These are phyloP conservation scores for Melipona quadrifasciata DNA, from an alignment of 1,140 invertebrate genomes.

Conservation along the genomic window DNA sequence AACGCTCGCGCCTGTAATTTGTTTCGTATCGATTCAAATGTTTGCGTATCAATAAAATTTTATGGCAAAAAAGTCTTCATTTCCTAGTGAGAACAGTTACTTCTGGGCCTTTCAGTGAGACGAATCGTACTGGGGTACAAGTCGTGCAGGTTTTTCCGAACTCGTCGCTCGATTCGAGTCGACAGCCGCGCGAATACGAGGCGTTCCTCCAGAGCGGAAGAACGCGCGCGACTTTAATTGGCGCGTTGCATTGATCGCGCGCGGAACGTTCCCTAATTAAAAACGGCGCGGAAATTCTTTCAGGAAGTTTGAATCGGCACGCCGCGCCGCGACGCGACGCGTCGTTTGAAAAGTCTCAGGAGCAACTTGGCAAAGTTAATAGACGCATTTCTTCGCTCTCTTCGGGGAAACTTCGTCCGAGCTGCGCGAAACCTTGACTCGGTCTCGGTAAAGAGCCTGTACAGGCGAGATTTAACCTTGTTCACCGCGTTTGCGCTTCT, in stretches of 20 bases:
- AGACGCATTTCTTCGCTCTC: conserved; percentile 7
- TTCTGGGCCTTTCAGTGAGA: no score
- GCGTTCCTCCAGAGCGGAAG: not conserved
- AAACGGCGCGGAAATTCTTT: conserved; percentile 11
- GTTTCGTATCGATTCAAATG: no score
- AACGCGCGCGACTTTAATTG: conserved; percentile 1
- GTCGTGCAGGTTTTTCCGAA: no score
- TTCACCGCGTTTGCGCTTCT: conserved; percentile 13
- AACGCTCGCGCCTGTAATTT: no score
- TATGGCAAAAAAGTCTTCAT: no score
- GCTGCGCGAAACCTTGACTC: conserved; percentile 7
- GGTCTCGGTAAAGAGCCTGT: not conserved
- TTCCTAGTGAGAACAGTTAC: no score
- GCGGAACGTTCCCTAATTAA: conserved; percentile 3
- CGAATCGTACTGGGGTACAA: no score
- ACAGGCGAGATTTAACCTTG: conserved; percentile 17
- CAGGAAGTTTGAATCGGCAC: not conserved
- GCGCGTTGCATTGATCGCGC: not conserved
- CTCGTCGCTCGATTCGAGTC: not conserved
- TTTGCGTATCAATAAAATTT: no score
- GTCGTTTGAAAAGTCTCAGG: not conserved
- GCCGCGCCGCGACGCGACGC: no score
- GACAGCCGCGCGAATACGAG: not conserved
- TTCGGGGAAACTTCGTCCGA: not conserved
- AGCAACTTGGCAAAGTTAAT: conserved; percentile 17